A percentile compares a stretch with the other conserved stretches of the same genome.
These are phyloP conservation scores for Bilobella aurantiaca DNA, from an alignment of 1,140 invertebrate species.

Conservation along the genomic window DNA sequence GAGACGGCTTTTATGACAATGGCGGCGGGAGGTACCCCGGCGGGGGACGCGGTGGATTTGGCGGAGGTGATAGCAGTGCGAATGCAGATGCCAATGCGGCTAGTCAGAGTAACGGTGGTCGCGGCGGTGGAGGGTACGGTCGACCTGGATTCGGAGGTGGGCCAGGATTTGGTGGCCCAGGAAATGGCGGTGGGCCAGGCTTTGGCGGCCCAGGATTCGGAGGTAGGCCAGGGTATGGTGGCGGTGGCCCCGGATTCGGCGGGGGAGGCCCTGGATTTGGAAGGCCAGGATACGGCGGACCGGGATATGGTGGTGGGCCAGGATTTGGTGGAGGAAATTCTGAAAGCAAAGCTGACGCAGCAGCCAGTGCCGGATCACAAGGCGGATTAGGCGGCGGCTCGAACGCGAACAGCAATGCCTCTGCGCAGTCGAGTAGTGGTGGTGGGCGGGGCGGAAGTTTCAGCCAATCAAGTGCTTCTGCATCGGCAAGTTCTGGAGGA, in stretches of 20 bases:
- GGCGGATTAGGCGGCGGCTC: constrained; percentile 6
- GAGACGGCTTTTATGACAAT: background rate
- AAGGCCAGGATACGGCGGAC: background rate
- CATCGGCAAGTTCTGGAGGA: background rate
- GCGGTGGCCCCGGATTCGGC: background rate
- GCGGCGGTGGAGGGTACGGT: too few species aligned
- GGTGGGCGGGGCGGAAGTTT: background rate
- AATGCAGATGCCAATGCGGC: too few species aligned
- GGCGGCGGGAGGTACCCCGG: constrained; percentile 1
- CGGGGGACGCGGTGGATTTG: background rate
- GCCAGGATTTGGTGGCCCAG: too few species aligned
- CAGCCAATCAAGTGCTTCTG: constrained; percentile 2
- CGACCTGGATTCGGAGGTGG: too few species aligned
- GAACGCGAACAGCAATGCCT: background rate
- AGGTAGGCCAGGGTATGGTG: background rate
- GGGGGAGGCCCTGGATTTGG: background rate
- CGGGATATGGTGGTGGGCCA: background rate
- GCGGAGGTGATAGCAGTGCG: too few species aligned
- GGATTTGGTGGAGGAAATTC: background rate
- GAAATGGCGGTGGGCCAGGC: too few species aligned
- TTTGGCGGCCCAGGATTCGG: constrained; percentile 8
- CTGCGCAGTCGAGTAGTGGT: constrained; percentile 1
- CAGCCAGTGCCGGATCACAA: background rate
- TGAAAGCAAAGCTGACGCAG: background rate
- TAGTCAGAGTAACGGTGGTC: too few species aligned